phyloP scores from a whole-genome alignment of 2,888 invertebrate species.

The Pogonocherus hispidulus region DNA sequence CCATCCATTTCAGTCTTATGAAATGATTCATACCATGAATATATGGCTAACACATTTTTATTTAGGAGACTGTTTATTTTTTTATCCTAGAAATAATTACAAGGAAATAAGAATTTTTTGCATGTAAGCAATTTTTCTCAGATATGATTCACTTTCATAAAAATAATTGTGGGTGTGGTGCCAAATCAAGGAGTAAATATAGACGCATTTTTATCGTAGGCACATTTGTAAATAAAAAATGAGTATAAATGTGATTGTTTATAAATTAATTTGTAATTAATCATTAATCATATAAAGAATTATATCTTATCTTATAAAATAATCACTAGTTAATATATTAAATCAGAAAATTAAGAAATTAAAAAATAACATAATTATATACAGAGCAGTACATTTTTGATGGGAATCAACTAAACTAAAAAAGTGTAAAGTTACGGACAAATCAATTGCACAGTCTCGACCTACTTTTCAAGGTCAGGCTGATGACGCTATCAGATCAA shows the following conservation, averaged over 20 bases:
- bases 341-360: no score
- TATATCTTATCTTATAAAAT: no score
- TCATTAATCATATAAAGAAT: no score
- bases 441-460: no score
- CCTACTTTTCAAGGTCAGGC: no score
- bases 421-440: no score
- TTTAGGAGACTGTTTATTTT: not conserved
- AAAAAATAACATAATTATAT: no score
- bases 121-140: not conserved
- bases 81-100: slow-evolving; percentile 12
- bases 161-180: not conserved
- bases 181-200: slow-evolving; percentile 2
- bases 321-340: no score
- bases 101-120: slow-evolving; percentile 10
- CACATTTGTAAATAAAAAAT: not conserved
- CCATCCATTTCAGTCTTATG: not conserved
- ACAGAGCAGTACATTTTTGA: no score
- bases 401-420: no score
- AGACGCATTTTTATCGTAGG: not conserved
- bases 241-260: not conserved
- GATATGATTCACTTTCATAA: slow-evolving; percentile 3
- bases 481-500: no score
- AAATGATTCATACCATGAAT: slow-evolving; percentile 19
- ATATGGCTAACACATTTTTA: slow-evolving; percentile 6
- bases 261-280: no score